Evolutionary conservation across 2,797 vertebrate genomes (phyloP).

Genomic region (Lindbergichthys nudifrons): DNA sequence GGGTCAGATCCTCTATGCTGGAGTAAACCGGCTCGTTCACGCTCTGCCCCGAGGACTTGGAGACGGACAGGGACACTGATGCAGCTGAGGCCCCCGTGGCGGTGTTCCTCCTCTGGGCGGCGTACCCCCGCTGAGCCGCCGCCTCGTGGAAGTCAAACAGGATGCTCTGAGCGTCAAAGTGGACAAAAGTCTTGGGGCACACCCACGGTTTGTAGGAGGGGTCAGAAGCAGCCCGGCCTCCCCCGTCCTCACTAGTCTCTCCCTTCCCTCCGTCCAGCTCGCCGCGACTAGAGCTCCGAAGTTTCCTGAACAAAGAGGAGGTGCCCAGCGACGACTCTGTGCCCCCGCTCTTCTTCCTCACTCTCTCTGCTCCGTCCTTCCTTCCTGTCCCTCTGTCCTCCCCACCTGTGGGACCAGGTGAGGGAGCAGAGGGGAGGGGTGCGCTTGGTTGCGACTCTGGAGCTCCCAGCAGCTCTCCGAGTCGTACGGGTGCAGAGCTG

Average conservation of each 20-base stretch:
- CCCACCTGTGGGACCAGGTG: slow-evolving; percentile 59
- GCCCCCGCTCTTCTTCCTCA: slow-evolving; percentile 86
- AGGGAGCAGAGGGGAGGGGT: slow-evolving; percentile 59
- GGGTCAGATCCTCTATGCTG: slow-evolving; percentile 89
- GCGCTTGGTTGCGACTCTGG: slow-evolving; percentile 56
- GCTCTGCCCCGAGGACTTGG: slow-evolving; percentile 73
- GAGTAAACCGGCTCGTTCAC: slow-evolving; percentile 84
- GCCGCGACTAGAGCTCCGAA: slow-evolving; percentile 81
- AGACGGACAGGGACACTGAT: slow-evolving; percentile 82
- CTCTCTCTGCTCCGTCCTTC: slow-evolving; percentile 80
- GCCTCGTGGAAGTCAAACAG: slow-evolving; percentile 92
- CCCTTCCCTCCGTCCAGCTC: slow-evolving; percentile 82
- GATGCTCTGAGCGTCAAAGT: slow-evolving; percentile 93
- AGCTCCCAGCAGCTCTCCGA: slow-evolving; percentile 79
- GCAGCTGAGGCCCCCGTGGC: slow-evolving; percentile 93
- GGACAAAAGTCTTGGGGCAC: slow-evolving; percentile 91
- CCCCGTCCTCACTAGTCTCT: slow-evolving; percentile 80
- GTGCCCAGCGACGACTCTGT: slow-evolving; percentile 87
- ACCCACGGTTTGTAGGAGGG: slow-evolving; percentile 83
- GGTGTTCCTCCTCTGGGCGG: slow-evolving; percentile 90
- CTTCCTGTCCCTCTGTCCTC: slow-evolving; percentile 68
- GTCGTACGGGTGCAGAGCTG: slow-evolving; percentile 69
- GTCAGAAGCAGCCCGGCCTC: slow-evolving; percentile 59
- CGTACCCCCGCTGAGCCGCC: slow-evolving; percentile 80
- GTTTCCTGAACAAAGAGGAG: slow-evolving; percentile 91